A percentile compares a stretch with the other conserved stretches of the same genome.
Evolutionary conservation across 2,888 invertebrate species (phyloP).

Genomic region (Ctenicera cuprea): DNA sequence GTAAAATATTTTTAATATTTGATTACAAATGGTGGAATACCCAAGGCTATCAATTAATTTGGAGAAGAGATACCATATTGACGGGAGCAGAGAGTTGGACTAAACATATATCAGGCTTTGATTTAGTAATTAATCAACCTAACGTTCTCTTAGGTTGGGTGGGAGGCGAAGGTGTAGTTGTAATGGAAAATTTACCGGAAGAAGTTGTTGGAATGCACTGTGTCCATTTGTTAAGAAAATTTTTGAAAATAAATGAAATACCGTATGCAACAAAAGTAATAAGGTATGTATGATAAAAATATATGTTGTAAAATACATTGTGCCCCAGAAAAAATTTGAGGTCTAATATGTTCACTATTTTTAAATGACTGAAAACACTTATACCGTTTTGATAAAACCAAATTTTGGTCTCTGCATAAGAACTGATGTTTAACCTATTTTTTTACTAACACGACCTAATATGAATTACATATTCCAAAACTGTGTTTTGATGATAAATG

Average conservation of each 20-base stretch:
- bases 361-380: too few species aligned
- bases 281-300: conserved; percentile 67
- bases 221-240: conserved; percentile 73
- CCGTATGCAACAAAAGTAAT: conserved; percentile 72
- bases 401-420: too few species aligned
- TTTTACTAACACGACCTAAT: too few species aligned
- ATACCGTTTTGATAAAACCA: too few species aligned
- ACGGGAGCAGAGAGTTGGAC: conserved; percentile 73
- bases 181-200: conserved; percentile 75
- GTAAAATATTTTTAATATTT: conserved; percentile 81
- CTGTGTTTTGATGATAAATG: too few species aligned
- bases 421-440: too few species aligned
- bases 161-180: conserved; percentile 77
- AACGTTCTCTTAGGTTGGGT: conserved; percentile 80
- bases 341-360: too few species aligned
- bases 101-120: conserved; percentile 79
- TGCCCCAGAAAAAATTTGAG: too few species aligned
- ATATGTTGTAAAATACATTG: too few species aligned
- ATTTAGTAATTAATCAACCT: conserved; percentile 74
- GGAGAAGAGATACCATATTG: conserved; percentile 66
- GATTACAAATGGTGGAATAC: conserved; percentile 78
- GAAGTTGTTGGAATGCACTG: conserved; percentile 74
- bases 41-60: conserved; percentile 78
- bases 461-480: too few species aligned
- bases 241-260: conserved; percentile 72